Evolutionary conservation across 2,888 invertebrate genomes (phyloP).

Genomic region (Drosophila longiperda): DNA sequence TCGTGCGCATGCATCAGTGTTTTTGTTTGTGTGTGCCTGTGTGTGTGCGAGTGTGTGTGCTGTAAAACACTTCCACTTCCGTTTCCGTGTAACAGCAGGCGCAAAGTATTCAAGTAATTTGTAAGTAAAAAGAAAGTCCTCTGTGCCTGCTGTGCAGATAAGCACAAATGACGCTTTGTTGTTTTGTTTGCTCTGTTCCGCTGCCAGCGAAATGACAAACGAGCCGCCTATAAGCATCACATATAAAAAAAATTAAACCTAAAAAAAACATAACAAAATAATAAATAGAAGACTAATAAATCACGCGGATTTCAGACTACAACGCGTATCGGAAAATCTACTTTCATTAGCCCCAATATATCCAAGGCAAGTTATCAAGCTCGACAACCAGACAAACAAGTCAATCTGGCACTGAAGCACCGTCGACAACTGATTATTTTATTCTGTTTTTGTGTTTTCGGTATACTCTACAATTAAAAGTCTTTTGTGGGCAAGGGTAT

Average conservation of each 20-base stretch:
- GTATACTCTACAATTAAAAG: conserved; percentile 1
- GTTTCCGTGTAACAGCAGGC: conserved; percentile 68
- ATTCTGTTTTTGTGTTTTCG: background rate
- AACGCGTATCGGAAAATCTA: conserved; percentile 24
- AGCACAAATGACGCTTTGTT: conserved; percentile 56
- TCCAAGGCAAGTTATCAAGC: conserved; percentile 29
- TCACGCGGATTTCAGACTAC: conserved; percentile 43
- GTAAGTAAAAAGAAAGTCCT: conserved; percentile 54
- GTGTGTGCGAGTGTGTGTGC: conserved; percentile 35
- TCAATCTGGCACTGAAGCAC: conserved; percentile 18
- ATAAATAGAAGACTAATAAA: conserved; percentile 66
- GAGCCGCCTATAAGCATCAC: conserved; percentile 56
- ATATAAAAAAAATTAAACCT: conserved; percentile 25
- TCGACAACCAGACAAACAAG: conserved; percentile 13
- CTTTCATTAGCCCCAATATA: conserved; percentile 52
- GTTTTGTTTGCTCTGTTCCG: conserved; percentile 41
- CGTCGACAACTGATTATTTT: conserved; percentile 24
- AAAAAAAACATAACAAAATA: conserved; percentile 15
- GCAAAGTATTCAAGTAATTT: conserved; percentile 78
- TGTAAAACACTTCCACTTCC: conserved; percentile 70
- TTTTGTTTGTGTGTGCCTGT: conserved; percentile 10
- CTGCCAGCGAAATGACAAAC: conserved; percentile 63
- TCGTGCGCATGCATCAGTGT: conserved; percentile 16
- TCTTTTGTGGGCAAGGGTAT: background rate
- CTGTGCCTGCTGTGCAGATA: conserved; percentile 70